These are phyloP conservation scores for Sphecodes monilicornis DNA, from an alignment of 2,888 invertebrate species.

Conservation along the genomic window DNA sequence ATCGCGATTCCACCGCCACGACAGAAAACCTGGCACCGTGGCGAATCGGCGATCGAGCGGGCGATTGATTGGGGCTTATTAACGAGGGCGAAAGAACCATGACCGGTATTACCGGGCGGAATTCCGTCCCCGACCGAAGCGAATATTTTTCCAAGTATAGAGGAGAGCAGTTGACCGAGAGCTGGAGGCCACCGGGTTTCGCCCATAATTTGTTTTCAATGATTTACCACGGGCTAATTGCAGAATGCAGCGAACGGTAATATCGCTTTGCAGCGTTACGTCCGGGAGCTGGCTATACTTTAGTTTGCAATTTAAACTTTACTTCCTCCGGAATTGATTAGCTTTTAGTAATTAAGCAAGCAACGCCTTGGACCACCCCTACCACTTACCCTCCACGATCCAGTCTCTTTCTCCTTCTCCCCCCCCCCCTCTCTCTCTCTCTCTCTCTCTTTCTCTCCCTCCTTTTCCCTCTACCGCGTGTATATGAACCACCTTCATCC, in stretches of 20 bases:
- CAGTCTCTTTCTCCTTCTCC: constrained; percentile 41
- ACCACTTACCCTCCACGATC: constrained; percentile 61
- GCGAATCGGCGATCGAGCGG: constrained; percentile 43
- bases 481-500: constrained; percentile 28
- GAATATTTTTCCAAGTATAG: constrained; percentile 60
- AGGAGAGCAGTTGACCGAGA: constrained; percentile 23
- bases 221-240: constrained; percentile 84
- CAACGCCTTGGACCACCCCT: constrained; percentile 80
- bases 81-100: constrained; percentile 43
- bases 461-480: constrained; percentile 37
- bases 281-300: constrained; percentile 82
- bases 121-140: constrained; percentile 48
- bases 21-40: background rate
- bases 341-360: constrained; percentile 85
- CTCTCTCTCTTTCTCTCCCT: constrained; percentile 33
- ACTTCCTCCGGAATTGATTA: constrained; percentile 85
- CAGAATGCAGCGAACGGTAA: constrained; percentile 82
- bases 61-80: constrained; percentile 59
- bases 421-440: constrained; percentile 32
- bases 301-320: constrained; percentile 85
- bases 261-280: constrained; percentile 77
- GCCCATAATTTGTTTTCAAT: constrained; percentile 84
- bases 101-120: constrained; percentile 25
- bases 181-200: constrained; percentile 57
- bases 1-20: constrained; percentile 10